Percentiles rank a stretch among this genome's conserved stretches.
phyloP scores from a whole-genome alignment of 2,888 invertebrate species.

The Heliconius charithonia region DNA sequence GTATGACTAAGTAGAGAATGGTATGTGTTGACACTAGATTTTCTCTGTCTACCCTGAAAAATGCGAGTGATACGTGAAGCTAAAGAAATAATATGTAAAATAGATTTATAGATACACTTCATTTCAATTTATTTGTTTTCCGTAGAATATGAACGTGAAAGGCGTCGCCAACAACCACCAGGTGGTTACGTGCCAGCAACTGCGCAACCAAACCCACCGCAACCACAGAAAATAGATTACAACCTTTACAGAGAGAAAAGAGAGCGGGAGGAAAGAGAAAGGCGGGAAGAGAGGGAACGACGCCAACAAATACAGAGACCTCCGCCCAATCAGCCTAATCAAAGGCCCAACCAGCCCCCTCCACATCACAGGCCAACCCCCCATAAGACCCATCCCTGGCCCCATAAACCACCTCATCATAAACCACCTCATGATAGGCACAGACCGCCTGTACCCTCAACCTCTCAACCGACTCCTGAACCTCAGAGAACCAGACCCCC shows the following conservation, averaged over 20 bases:
- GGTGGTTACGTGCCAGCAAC: constrained; percentile 78
- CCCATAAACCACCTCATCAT: constrained; percentile 71
- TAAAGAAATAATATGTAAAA: too few species aligned
- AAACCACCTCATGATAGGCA: constrained; percentile 61
- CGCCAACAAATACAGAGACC: constrained; percentile 52
- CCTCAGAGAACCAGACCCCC: constrained; percentile 78
- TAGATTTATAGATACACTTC: neutral
- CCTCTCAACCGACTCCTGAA: constrained; percentile 53
- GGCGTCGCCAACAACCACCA: constrained; percentile 71
- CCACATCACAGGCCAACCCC: constrained; percentile 64
- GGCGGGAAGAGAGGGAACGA: constrained; percentile 68
- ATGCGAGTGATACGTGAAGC: too few species aligned
- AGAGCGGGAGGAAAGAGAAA: constrained; percentile 84
- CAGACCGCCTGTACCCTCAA: constrained; percentile 50
- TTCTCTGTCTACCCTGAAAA: too few species aligned
- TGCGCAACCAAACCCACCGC: constrained; percentile 64
- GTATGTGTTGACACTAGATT: too few species aligned
- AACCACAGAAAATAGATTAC: constrained; percentile 82
- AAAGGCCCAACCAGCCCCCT: constrained; percentile 49
- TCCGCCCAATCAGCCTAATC: constrained; percentile 50
- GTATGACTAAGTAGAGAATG: too few species aligned
- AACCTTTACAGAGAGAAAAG: constrained; percentile 86
- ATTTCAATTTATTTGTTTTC: neutral
- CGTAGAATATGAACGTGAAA: constrained; percentile 77
- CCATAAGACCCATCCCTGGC: constrained; percentile 69